phyloP scores from a whole-genome alignment of 2,888 invertebrate genomes.

The Drosophila parthenogenetica region DNA sequence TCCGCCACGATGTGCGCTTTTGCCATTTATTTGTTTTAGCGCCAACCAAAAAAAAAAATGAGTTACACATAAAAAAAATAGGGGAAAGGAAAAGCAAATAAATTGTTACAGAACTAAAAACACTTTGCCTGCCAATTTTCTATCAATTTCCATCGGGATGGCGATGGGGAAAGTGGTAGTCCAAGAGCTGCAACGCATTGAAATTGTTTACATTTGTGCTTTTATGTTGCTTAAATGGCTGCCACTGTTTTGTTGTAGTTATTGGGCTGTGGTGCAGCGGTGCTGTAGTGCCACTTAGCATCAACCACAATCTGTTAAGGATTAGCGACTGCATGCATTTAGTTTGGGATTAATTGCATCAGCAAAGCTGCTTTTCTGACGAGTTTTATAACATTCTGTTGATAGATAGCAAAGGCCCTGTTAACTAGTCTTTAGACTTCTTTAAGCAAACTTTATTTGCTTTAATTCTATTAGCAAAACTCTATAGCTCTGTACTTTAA shows the following conservation, averaged over 20 bases:
- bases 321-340: constrained; percentile 24
- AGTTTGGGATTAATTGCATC: constrained; percentile 14
- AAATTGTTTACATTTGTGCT: constrained; percentile 62
- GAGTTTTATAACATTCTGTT: background rate
- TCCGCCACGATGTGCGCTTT: constrained; percentile 48
- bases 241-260: constrained; percentile 18
- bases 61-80: background rate
- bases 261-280: constrained; percentile 4
- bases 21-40: constrained; percentile 38
- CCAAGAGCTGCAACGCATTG: constrained; percentile 12
- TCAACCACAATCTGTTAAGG: constrained; percentile 24
- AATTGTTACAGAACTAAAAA: constrained; percentile 70
- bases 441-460: no score
- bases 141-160: constrained; percentile 63
- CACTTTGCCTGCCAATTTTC: constrained; percentile 74
- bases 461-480: no score
- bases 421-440: no score
- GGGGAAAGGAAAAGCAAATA: constrained; percentile 37
- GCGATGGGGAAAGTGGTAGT: background rate
- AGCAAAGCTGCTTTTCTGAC: constrained; percentile 29
- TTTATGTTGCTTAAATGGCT: constrained; percentile 55
- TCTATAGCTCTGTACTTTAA: no score
- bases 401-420: constrained; percentile 29
- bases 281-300: constrained; percentile 9
- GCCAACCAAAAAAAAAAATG: constrained; percentile 5